A percentile compares a stretch with the other conserved stretches of the same genome.
These are phyloP conservation scores for Muntiacus reevesi DNA, from an alignment of 2,113 vertebrate genomes.

Conservation along the genomic window DNA sequence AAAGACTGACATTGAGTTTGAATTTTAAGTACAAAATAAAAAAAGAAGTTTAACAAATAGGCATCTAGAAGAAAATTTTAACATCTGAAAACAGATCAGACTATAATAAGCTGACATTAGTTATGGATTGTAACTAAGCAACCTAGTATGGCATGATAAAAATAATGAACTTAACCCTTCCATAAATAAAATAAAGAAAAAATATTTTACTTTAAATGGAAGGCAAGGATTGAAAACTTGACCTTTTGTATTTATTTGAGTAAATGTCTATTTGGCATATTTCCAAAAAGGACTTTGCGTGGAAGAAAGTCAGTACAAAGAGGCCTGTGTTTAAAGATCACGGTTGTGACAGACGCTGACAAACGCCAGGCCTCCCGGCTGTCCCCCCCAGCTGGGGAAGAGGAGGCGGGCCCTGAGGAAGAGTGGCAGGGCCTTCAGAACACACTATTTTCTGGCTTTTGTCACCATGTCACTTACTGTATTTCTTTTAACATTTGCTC, in stretches of 20 bases:
- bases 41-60: slow-evolving; percentile 19
- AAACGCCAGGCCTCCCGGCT: slow-evolving; percentile 40
- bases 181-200: slow-evolving; percentile 33
- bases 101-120: slow-evolving; percentile 25
- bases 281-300: slow-evolving; percentile 45
- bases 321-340: slow-evolving; percentile 60
- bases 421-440: background rate
- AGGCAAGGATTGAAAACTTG: background rate
- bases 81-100: background rate
- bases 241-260: slow-evolving; percentile 58
- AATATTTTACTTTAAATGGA: slow-evolving; percentile 37
- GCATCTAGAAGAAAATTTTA: background rate
- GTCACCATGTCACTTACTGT: slow-evolving; percentile 50
- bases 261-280: slow-evolving; percentile 50
- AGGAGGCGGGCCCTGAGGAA: slow-evolving; percentile 25
- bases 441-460: slow-evolving; percentile 63
- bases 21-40: background rate
- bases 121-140: slow-evolving; percentile 15
- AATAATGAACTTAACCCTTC: slow-evolving; percentile 31
- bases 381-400: background rate
- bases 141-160: background rate
- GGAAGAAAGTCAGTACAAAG: slow-evolving; percentile 56
- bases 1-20: background rate
- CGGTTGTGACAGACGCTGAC: slow-evolving; percentile 59
- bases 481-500: slow-evolving; percentile 48